Evolutionary conservation across 2,113 vertebrate genomes (phyloP).

Genomic region (Sinocyclocheilus grahami): DNA sequence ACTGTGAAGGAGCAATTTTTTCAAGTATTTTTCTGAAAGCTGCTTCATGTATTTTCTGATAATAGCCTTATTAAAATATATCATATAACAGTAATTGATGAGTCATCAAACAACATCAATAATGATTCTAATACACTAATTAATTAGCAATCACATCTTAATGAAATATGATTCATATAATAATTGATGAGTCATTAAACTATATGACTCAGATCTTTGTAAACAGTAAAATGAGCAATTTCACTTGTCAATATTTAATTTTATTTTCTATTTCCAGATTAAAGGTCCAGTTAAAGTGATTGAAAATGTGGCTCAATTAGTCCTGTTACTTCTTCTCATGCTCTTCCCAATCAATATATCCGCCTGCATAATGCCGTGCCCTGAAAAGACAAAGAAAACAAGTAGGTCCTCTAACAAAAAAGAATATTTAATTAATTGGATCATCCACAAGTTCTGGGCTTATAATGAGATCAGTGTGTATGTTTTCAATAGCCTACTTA

Average conservation of each 20-base stretch:
- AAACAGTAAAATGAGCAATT: neutral
- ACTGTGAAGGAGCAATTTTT: neutral
- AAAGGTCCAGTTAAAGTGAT: neutral
- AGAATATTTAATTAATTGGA: neutral
- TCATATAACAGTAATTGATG: neutral
- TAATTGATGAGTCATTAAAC: neutral
- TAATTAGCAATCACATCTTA: neutral
- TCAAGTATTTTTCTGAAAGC: neutral
- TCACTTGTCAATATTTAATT: neutral
- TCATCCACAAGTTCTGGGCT: neutral
- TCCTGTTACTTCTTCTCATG: slow-evolving; percentile 48
- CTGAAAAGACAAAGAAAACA: slow-evolving; percentile 51
- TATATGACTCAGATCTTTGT: neutral
- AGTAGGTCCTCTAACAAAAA: neutral
- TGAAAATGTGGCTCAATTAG: neutral
- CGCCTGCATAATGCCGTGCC: slow-evolving; percentile 71
- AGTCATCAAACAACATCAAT: neutral
- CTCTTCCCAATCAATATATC: slow-evolving; percentile 70
- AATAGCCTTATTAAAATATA: neutral
- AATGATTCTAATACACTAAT: neutral
- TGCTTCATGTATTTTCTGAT: neutral
- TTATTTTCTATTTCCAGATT: neutral
- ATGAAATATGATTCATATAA: neutral
- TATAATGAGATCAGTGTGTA: neutral
- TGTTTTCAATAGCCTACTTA: slow-evolving; percentile 57